Percentiles rank a stretch among this genome's conserved stretches.
phyloP scores from a whole-genome alignment of 2,113 vertebrate species.

The Myotis lucifugus region DNA sequence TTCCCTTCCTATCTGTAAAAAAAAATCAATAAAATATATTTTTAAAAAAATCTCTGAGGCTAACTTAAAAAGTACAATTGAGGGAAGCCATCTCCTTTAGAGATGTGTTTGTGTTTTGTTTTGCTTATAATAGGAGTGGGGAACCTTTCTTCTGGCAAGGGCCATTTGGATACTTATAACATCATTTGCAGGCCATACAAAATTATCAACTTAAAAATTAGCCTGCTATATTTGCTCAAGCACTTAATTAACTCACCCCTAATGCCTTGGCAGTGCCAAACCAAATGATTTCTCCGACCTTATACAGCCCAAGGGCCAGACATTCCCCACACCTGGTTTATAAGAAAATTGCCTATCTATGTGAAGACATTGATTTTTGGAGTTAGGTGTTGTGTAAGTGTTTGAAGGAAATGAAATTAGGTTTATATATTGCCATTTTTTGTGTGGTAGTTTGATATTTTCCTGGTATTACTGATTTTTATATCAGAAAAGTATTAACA shows the following conservation, averaged over 20 bases:
- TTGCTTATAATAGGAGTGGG: constrained; percentile 4
- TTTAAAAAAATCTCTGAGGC: constrained; percentile 7
- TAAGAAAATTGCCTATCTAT: not conserved
- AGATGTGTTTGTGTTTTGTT: constrained; percentile 37
- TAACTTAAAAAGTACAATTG: constrained; percentile 11
- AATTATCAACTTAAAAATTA: too few species aligned
- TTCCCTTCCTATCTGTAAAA: too few species aligned
- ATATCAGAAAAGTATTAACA: not conserved
- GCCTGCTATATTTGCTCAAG: too few species aligned
- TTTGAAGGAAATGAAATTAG: constrained; percentile 36
- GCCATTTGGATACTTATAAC: too few species aligned
- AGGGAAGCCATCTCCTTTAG: not conserved
- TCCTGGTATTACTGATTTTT: constrained; percentile 31
- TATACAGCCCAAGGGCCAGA: too few species aligned
- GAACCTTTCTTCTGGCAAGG: too few species aligned
- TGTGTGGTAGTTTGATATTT: constrained; percentile 27
- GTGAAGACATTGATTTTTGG: constrained; percentile 11
- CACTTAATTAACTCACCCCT: too few species aligned
- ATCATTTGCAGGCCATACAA: too few species aligned
- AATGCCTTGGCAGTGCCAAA: too few species aligned
- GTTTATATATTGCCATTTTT: not conserved
- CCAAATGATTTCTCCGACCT: too few species aligned
- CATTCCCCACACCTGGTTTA: not conserved
- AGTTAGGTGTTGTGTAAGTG: not conserved
- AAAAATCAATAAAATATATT: too few species aligned